Evolutionary conservation across 2,888 invertebrate species (phyloP).

Genomic region (Baronia brevicornis): DNA sequence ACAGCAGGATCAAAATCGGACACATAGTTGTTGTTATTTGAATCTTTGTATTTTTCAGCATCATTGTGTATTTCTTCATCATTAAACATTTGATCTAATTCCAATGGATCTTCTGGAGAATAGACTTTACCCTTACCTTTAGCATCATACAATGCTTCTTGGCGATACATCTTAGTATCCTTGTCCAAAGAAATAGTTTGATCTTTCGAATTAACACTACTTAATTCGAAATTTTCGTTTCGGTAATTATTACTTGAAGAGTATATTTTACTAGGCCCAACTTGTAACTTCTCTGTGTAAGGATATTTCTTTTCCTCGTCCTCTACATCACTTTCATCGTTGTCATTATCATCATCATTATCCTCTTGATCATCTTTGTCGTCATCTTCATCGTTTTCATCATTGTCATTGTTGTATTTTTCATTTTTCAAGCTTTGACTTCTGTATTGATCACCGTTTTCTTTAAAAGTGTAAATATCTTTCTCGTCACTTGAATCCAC

Average conservation of each 20-base stretch:
- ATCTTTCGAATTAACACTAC: slow-evolving; percentile 13
- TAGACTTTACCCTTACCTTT: slow-evolving; percentile 26
- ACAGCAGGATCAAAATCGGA: slow-evolving; percentile 42
- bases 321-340: slow-evolving; percentile 22
- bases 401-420: too few relatives aligned
- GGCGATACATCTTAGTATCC: slow-evolving; percentile 33
- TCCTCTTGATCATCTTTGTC: slow-evolving; percentile 24
- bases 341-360: slow-evolving; percentile 21
- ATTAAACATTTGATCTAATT: slow-evolving; percentile 35
- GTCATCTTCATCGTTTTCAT: slow-evolving; percentile 16
- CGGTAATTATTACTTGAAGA: slow-evolving; percentile 18
- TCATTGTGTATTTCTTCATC: slow-evolving; percentile 37
- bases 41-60: slow-evolving; percentile 33
- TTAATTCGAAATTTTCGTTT: too few relatives aligned
- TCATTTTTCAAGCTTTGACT: too few relatives aligned
- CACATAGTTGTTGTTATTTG: slow-evolving; percentile 48
- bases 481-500: slow-evolving; percentile 20
- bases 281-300: slow-evolving; percentile 10
- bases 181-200: slow-evolving; percentile 23
- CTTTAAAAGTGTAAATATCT: slow-evolving; percentile 13
- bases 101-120: slow-evolving; percentile 31
- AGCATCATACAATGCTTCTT: slow-evolving; percentile 27
- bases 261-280: slow-evolving; percentile 15
- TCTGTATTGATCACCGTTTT: slow-evolving; percentile 16
- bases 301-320: slow-evolving; percentile 9